These are phyloP conservation scores for Ahaetulla prasina DNA, from an alignment of 2,113 vertebrate genomes.

Conservation along the genomic window DNA sequence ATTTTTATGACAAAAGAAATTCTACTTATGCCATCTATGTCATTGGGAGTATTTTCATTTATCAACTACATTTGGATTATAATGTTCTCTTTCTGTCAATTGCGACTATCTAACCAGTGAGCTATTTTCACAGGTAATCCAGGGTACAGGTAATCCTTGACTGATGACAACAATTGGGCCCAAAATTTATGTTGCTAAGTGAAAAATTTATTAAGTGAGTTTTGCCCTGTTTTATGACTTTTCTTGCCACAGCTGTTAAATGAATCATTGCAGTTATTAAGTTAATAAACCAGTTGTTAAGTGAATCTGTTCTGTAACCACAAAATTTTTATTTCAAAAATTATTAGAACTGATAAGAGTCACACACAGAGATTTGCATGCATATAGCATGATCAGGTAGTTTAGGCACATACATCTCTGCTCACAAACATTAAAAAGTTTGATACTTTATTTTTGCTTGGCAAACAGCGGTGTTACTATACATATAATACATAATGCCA, in stretches of 20 bases:
- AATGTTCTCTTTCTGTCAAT: neutral
- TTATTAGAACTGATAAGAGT: neutral
- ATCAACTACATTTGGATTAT: conserved; percentile 5
- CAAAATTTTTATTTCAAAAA: neutral
- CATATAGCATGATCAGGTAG: neutral
- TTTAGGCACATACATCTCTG: neutral
- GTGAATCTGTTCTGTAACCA: neutral
- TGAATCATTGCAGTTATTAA: neutral
- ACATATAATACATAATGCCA: neutral
- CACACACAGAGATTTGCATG: neutral
- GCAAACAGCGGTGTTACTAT: neutral
- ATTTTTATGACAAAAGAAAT: neutral
- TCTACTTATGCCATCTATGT: neutral
- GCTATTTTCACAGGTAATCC: neutral
- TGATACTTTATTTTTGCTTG: neutral
- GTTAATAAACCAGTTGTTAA: neutral
- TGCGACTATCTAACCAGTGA: neutral
- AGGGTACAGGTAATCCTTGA: neutral
- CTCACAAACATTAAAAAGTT: neutral
- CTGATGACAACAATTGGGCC: neutral
- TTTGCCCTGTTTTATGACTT: neutral
- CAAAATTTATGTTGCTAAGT: neutral
- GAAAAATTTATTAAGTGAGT: neutral
- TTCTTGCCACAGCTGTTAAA: neutral
- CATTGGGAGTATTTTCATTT: neutral